Base-by-base conservation (phyloP, 2,888 invertebrate genomes). In the Lathronympha strigana region DNA sequence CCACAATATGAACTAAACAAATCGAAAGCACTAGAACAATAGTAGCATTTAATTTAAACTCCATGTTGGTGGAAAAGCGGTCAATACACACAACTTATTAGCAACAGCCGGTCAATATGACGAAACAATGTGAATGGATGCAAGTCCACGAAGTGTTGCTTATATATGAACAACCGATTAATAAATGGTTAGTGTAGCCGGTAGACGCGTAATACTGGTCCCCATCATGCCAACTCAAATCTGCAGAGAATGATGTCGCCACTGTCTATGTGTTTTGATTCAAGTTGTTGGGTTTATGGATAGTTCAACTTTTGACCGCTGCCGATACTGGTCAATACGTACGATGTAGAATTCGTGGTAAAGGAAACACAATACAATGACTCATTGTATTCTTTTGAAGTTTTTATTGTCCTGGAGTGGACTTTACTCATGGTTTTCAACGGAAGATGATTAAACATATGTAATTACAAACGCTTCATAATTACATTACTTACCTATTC, bases 1-100 rank as follows among this genome's bases (percentile, higher is more conserved):
- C 58, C 28, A 70, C 64, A 60, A 67, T 70, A 66, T 75, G 71
- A 23, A 74, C 63, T 53, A 70, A 72, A 71, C 68, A 76, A 51
- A 67, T 49, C 28, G 68, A 61, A 19, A 80, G 43, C 28, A 67
- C 72, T 40, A 79, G 63, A 45, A 71, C 43, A 53, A 73, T 66
- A 25, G 72, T 47, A 64, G 68, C 67, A 55, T 70, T 61, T 53
- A 51, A 54, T 62, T 67, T 72, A 21, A 69, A 54, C 61, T 54
- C 72, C 70, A 61, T 67, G 47, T 51, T 64, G 23, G 17, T 38
- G n/a, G 25, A 40, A 25, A n/a, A 38, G 15, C 15, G 28, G 28
- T 31, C 19, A 21, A 33, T 13, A 19, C 19, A 21, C 53, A 9
- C 33, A 21, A 21, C n/a, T 17, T 38, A 40, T 43, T 21, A 15